Base-by-base conservation (phyloP, 2,113 vertebrate species). In the Carettochelys insculpta region DNA sequence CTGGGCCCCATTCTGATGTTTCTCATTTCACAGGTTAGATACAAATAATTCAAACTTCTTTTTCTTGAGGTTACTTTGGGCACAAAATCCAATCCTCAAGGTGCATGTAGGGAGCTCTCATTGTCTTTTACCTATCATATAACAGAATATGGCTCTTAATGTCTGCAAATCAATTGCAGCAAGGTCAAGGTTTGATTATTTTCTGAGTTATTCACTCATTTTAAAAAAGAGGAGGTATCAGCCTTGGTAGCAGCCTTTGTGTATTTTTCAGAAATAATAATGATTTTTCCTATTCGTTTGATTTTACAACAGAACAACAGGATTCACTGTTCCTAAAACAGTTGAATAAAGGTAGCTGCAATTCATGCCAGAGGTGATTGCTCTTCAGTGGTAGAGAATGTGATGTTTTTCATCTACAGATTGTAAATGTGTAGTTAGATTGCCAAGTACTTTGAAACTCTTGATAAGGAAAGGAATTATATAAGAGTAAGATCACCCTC, bases 31-130 rank as follows among this genome's bases (percentile, higher is more conserved):
- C 54, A 43, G 48, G 58, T 48, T 61, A 95, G 80, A 48, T 0
- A 54, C 61, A 92, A 86, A 48, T 48, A 82, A 50, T 1, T 77
- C 76, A 87, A 68, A 11, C 80, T 92, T 80, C 38, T 86, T 90
- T 92, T 54, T 51, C 54, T 82, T 92, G 86, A 92, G 17, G 92
- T 91, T 95, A 86, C 61, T 96, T 90, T 61, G 88, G 78, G 48
- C 71, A n/a, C n/a, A 94, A 92, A 88, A 81, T 50, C 85, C 75
- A 14, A 0, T 84, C 83, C 61, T 86, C 52, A 10, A 20, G 85
- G 75, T 87, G 90, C 90, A 50, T 89, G 89, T 41, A 75, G 13
- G 83, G 92, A 93, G 41, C 52, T 34, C 52, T 92, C 88, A 47
- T 80, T 61, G 22, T 61, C 87, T 91, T 43, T 87, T 12, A 1